Evolutionary conservation across 2,797 vertebrate genomes (phyloP), one percentile per base, ranked within the genome.

Genomic region (Parauchenoglanis punctatus): DNA sequence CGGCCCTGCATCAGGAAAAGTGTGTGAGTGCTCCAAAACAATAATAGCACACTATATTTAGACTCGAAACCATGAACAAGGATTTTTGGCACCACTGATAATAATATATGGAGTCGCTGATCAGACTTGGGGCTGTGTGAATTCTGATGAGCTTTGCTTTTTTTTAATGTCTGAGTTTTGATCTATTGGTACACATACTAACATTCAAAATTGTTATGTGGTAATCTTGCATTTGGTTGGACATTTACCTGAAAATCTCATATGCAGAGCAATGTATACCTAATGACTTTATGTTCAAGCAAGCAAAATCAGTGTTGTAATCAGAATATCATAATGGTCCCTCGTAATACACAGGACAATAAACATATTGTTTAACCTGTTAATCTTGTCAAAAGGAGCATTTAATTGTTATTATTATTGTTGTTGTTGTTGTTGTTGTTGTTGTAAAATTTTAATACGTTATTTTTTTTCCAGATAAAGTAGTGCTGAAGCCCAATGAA

Each of bases 401-500:
- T 10, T 46, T 75, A n/a, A 75, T 49, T 15, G 49, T 73, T n/a
- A 73, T 73, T 25, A 46, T 73, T 73, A 73, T 73, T 25, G 25
- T 73, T 73, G 12, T 73, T 73, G 12, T 76, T 31, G 18, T 77
- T 77, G 1, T 56, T 77, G 3, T 28, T 28, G 17, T 52, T 17
- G 52, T 54, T 28, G 54, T 54, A 52, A 35, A 35, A 35, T 35
- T 44, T 28, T 67, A 82, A 28, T 28, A 67, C 31, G 7, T 20
- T 52, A 23, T 10, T 2, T 91, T 49, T 73, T 84, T 89, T 94
- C 92, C 94, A 99, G 99, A 99, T 93, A 99, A 99, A 95, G 95
- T 96, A 61, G 93, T 99, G 91, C 95, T 98, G 91, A 99, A 98
- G 91, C 96, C 97, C 90, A 97, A 96, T 25, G 98, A 99, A 49